Percentiles rank a stretch among this genome's conserved stretches.
Evolutionary conservation across 2,888 invertebrate genomes (phyloP).

Genomic region (Leptopilina syphax): DNA sequence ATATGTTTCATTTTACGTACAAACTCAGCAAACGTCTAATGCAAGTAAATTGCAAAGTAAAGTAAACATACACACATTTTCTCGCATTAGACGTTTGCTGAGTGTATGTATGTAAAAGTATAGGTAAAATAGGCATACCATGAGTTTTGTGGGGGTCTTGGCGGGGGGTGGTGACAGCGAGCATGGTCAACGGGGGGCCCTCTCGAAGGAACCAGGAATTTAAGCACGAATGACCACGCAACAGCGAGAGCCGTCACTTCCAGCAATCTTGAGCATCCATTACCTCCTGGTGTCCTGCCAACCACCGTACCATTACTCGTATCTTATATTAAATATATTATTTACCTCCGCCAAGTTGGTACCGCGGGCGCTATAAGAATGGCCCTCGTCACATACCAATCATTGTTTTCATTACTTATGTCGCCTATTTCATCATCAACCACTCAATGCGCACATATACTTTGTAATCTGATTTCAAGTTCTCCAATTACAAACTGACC

Average conservation of each 20-base stretch:
- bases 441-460: neutral
- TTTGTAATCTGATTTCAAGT: neutral
- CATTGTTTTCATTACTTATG: constrained; percentile 74
- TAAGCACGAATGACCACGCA: constrained; percentile 75
- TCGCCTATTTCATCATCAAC: constrained; percentile 43
- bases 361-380: constrained; percentile 66
- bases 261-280: constrained; percentile 75
- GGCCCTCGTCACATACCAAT: constrained; percentile 73
- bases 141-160: constrained; percentile 74
- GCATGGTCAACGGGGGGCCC: constrained; percentile 79
- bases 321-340: constrained; percentile 76
- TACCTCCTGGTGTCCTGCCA: constrained; percentile 77
- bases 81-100: too few relatives aligned
- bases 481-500: too few relatives aligned
- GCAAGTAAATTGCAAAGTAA: too few relatives aligned
- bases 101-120: neutral
- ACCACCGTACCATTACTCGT: constrained; percentile 72
- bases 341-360: constrained; percentile 66
- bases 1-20: too few relatives aligned
- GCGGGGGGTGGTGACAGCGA: constrained; percentile 75
- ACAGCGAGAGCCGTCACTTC: constrained; percentile 76
- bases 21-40: too few relatives aligned
- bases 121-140: constrained; percentile 55
- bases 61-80: too few relatives aligned
- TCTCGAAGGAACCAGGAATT: constrained; percentile 79